Percentiles rank a stretch among this genome's conserved stretches.
Conservation (phyloP, 1,140 invertebrate species). For the Drosophila arawakana region DNA sequence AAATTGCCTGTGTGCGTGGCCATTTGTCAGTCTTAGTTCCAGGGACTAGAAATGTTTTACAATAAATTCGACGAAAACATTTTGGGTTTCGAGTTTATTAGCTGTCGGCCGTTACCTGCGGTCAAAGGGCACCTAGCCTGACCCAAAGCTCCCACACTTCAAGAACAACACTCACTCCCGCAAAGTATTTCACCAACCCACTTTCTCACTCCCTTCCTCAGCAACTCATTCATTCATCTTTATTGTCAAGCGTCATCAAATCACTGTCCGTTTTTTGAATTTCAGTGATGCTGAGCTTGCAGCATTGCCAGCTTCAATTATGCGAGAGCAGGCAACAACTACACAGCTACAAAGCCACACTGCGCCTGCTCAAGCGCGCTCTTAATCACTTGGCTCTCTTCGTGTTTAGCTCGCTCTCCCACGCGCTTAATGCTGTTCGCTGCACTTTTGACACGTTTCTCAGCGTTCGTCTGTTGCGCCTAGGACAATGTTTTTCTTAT, state of each 20-base stretch:
- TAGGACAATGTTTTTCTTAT: conserved; percentile 77
- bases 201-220: not conserved
- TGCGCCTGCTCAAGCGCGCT: conserved; percentile 61
- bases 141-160: not conserved
- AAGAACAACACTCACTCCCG: not conserved
- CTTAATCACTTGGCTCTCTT: conserved; percentile 1
- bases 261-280: conserved; percentile 51
- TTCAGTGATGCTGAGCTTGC: conserved; percentile 12
- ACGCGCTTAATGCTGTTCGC: conserved; percentile 30
- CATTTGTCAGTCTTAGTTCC: conserved; percentile 76
- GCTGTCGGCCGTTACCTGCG: conserved; percentile 69
- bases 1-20: conserved; percentile 71
- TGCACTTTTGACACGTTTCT: conserved; percentile 46
- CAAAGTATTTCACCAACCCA: not conserved
- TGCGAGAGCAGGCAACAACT: not conserved
- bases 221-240: conserved; percentile 16
- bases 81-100: conserved; percentile 75
- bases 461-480: conserved; percentile 68
- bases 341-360: not conserved
- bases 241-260: conserved; percentile 20
- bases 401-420: conserved; percentile 12
- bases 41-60: conserved; percentile 65
- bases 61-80: conserved; percentile 71
- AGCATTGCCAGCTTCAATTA: conserved; percentile 63
- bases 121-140: conserved; percentile 60